Evolutionary conservation across 2,113 vertebrate genomes (phyloP), one percentile per base, ranked within the genome.

Genomic region (Phaetusa simplex): DNA sequence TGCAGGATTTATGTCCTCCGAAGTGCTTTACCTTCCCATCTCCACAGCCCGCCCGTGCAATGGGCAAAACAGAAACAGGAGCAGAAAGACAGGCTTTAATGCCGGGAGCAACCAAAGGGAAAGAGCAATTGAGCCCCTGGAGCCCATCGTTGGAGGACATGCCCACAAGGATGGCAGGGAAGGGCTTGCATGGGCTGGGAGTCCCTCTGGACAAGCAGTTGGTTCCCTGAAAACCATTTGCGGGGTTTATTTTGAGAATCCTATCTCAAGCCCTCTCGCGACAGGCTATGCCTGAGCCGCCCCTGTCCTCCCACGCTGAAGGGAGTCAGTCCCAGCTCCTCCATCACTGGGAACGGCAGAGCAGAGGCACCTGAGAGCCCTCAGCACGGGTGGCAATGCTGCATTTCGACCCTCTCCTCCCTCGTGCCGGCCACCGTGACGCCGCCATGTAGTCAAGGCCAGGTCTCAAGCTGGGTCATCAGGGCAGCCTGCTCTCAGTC

Each of bases 371-470:
- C 38, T 0, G 0, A 82, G 40, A 43, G 17, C 18, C 34, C 11
- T 77, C 10, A 2, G 34, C 34, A 12, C 1, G 1, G 42, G 36
- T 2, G 2, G 49, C 27, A 36, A 21, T 4, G 8, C 5, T 36
- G 36, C 30, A 40, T 43, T 73, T 81, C 2, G 1, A 29, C 9
- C 29, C 2, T 1, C 17, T 80, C 21, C 76, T 83, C 40, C 14
- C 2, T 50, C 2, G 1, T 32, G 38, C 12, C 9, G 2, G 30
- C 21, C 56, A 24, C 19, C 1, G 4, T 5, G 12, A 16, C 38
- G 34, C 38, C 1, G 2, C 16, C 11, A 12, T 5, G 22, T 21
- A 49, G 36, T 30, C 2, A 10, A 65, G 9, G 36, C 26, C 55
- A 45, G 20, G 52, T 42, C 42, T 58, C 70, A 87, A 4, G 43